Conservation (phyloP, 2,888 invertebrate species). For the Proisotoma minuta region DNA sequence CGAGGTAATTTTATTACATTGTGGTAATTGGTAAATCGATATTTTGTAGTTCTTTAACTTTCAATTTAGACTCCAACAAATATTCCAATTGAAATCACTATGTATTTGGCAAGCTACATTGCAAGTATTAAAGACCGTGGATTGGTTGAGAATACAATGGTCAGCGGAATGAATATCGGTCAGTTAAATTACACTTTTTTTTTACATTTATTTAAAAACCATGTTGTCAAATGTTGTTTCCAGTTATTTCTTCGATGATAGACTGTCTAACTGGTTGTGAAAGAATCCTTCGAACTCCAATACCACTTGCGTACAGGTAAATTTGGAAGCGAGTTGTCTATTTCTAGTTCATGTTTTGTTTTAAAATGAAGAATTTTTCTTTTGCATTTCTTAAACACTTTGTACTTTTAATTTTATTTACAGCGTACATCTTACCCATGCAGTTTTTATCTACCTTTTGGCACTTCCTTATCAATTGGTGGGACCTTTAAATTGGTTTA, state of each 20-base stretch:
- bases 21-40: too few species aligned
- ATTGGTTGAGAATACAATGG: neutral
- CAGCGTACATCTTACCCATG: too few species aligned
- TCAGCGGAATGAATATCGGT: conserved; percentile 29
- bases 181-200: neutral
- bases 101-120: too few species aligned
- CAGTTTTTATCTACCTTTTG: conserved; percentile 23
- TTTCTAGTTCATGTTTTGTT: too few species aligned
- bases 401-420: too few species aligned
- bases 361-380: too few species aligned
- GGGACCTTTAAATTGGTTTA: conserved; percentile 17
- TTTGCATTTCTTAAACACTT: too few species aligned
- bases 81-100: too few species aligned
- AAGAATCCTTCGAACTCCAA: conserved; percentile 31
- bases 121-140: conserved; percentile 6
- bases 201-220: neutral
- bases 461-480: conserved; percentile 23
- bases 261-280: conserved; percentile 35
- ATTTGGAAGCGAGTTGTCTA: too few species aligned
- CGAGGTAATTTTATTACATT: too few species aligned
- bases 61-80: too few species aligned
- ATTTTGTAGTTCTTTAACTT: too few species aligned
- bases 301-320: conserved; percentile 33
- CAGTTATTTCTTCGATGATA: conserved; percentile 22
- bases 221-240: neutral